Base-by-base conservation (phyloP, 1,140 invertebrate species). In the Heterodera schachtii region DNA sequence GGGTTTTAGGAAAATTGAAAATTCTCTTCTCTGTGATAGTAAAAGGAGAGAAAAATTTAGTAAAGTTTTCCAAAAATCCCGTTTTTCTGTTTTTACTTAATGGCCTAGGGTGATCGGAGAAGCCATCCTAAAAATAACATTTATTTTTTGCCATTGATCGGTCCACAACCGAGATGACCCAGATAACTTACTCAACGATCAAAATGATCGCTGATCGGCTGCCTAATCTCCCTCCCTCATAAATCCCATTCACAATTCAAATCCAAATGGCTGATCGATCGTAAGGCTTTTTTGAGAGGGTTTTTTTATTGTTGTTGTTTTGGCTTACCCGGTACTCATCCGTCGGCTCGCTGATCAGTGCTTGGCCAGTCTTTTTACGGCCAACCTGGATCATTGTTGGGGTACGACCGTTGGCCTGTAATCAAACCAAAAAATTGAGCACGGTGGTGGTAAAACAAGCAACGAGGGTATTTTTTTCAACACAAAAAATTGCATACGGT, bases 301-400 rank as follows among this genome's bases (percentile, higher is more conserved):
- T 11, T 64, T 64, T 64, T 52, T 60, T 6, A 8, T 60, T 60
- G 57, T 60, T 60, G n/a, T 60, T 60, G 11, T 60, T 64, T 13
- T 19, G 21, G 31, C 69, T 71, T 71, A 71, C 69, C 44, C 69
- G 69, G 11, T 43, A 46, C 21, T 71, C 69, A 21, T 71, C 69
- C 21, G 69, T 19, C 16, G 11, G 52, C 9, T 64, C 57, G 16
- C 11, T 71, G 69, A 19, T 71, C 41, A n/a, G 4, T 11, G 69
- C 69, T 19, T 71, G 41, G n/a, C 69, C 70, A 13, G 19, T 11
- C 46, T 79, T 79, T 57, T 47, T 79, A 43, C n/a, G 69, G 67
- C 78, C 78, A 46, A 79, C 78, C 67, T 79, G 78, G 46, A 71
- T 43, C 78, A 79, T 73, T 70, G 70, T 79, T 73, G 67, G 67